Conservation (phyloP, 2,888 invertebrate genomes). For the Nomada fucata region DNA sequence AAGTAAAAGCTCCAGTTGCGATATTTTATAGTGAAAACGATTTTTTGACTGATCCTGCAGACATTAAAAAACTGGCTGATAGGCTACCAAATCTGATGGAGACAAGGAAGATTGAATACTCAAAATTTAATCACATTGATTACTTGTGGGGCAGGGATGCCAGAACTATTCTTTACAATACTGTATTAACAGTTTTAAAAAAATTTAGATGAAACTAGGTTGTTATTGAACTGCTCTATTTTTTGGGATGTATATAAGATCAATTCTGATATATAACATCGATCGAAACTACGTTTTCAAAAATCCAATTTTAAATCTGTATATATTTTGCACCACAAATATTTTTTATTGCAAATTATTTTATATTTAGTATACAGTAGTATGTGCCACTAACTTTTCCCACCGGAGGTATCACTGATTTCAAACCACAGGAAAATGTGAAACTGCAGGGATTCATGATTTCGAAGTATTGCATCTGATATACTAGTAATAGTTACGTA, state of each 20-base stretch:
- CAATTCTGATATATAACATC: not conserved
- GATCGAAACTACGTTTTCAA: not conserved
- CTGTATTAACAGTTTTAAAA: constrained; percentile 70
- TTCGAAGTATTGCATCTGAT: too few species aligned
- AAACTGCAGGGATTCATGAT: too few species aligned
- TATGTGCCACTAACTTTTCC: too few species aligned
- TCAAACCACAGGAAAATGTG: too few species aligned
- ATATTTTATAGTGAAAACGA: constrained; percentile 88
- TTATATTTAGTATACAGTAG: not conserved
- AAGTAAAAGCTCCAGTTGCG: constrained; percentile 86
- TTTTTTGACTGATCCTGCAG: constrained; percentile 85
- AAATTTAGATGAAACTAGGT: constrained; percentile 55
- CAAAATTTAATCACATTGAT: constrained; percentile 82
- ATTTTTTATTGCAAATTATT: not conserved
- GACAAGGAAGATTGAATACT: constrained; percentile 76
- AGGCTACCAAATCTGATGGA: constrained; percentile 78
- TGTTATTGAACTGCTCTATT: constrained; percentile 14
- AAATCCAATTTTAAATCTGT: not conserved
- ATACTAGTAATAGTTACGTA: too few species aligned
- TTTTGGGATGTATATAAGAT: constrained; percentile 18
- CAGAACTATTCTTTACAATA: constrained; percentile 76
- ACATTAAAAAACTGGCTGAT: constrained; percentile 76
- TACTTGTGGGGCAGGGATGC: constrained; percentile 82
- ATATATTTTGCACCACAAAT: not conserved
- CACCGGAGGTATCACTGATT: too few species aligned